Percentiles rank a stretch among this genome's conserved stretches.
These are phyloP conservation scores for Phoenicopterus ruber DNA, from an alignment of 2,113 vertebrate species.

Conservation along the genomic window DNA sequence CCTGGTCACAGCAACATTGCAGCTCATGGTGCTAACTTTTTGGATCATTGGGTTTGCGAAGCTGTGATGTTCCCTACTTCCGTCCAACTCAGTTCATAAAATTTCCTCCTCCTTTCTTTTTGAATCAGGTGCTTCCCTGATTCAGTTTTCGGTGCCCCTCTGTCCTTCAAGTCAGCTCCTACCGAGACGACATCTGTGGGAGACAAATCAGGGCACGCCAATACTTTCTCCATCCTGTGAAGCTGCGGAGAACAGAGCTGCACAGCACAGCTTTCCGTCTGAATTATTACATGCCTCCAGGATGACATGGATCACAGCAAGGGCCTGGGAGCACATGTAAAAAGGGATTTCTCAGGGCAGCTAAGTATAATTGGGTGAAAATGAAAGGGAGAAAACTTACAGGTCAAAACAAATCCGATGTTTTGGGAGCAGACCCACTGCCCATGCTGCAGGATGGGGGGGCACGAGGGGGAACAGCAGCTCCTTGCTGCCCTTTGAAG, in stretches of 20 bases:
- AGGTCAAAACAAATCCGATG: neutral
- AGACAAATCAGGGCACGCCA: slow-evolving; percentile 24
- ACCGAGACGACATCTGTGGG: slow-evolving; percentile 55
- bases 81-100: neutral
- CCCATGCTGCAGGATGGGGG: neutral
- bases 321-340: neutral
- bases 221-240: neutral
- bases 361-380: neutral
- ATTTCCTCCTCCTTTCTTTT: neutral
- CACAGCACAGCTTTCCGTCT: slow-evolving; percentile 22
- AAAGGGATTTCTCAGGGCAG: neutral
- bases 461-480: neutral
- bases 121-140: neutral
- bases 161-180: slow-evolving; percentile 47
- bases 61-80: neutral
- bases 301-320: slow-evolving; percentile 20
- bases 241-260: slow-evolving; percentile 8
- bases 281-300: slow-evolving; percentile 32
- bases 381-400: neutral
- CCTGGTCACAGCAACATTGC: accelerated
- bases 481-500: neutral
- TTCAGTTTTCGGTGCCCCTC: slow-evolving; percentile 2
- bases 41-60: neutral
- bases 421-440: neutral
- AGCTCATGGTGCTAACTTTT: neutral